Evolutionary conservation across 2,888 invertebrate genomes (phyloP), one percentile per base, ranked within the genome.

Genomic region (Apantesis nais): DNA sequence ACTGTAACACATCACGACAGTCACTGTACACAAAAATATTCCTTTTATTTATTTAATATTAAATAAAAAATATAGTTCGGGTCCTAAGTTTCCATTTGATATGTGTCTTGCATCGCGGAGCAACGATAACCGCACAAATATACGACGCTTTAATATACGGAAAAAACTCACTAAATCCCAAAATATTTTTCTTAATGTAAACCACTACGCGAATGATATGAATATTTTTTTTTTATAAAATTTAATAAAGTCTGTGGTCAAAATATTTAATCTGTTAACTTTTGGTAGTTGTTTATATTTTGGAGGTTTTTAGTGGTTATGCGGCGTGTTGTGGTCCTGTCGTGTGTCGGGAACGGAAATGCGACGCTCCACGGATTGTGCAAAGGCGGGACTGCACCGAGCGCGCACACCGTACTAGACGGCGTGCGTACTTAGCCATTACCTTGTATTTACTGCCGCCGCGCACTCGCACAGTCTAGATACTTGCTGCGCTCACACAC

Each of bases 391-490:
- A 94, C 93, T 94, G 95, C 95, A 95, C 93, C 90, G 93, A 89
- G 93, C 92, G 92, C 92, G 93, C 95, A 91, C 91, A 89, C 93
- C 92, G 93, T 94, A 95, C 95, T 95, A 93, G 92, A 89, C 92
- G 89, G 94, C 94, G 95, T 92, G 93, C 95, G 94, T 94, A 95
- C 95, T 95, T 94, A 94, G 91, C 94, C 94, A 95, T 95, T 95
- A 94, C 95, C 95, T 94, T 94, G 94, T 94, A 94, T 94, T 94
- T 94, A 94, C 95, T 94, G 94, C 92, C 93, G 91, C 87, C 90
- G 88, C 85, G 84, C 82, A 76, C 83, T 82, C 78, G 72, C 69
- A 70, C 82, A 75, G 44, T 88, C 91, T 94, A 94, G 94, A 88
- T 92, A 90, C 93, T 92, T 81, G 62, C 31, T n/a, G 34, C 62